Base-by-base conservation (phyloP, 2,888 invertebrate species). In the Trisateles emortualis region DNA sequence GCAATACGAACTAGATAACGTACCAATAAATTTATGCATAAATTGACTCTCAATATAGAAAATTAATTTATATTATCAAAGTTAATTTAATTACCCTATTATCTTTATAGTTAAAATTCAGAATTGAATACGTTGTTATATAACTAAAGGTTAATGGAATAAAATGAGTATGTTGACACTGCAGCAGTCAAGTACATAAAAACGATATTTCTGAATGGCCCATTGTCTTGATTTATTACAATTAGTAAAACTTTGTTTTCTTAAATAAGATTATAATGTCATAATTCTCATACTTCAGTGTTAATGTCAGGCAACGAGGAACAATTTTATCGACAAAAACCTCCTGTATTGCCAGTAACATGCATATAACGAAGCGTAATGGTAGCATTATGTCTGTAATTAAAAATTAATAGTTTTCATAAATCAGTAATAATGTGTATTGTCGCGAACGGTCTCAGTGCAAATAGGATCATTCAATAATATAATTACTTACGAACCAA, bases 321-420 rank as follows among this genome's bases (percentile, higher is more conserved):
- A 72, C 44, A 64, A 46, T 67, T 75, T 73, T 69, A 76, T 76
- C 64, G 58, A 68, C 65, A 56, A 68, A 49, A 71, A 39, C 58
- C 35, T 56, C 59, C 50, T 52, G 36, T 52, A 43, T 40, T 52
- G 47, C 52, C 22, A 60, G 54, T 60, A 52, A 46, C 68, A 67
- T 54, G 55, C 60, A 77, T 75, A 68, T 68, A 74, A 67, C 52
- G 52, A 42, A 52, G 24, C 36, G 53, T 58, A 76, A 79, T 77
- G 64, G 61, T 62, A 59, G 52, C 71, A 77, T 75, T 71, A 64
- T 59, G 53, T 52, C 56, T 65, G 63, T 79, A 79, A 83, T 83
- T 81, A 80, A 84, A 81, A 76, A 64, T 60, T 77, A 74, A 81
- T 78, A 66, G 74, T 67, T 68, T 66, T 53, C 59, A 83, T 84